These are phyloP conservation scores for Trachelus troglodyta DNA, from an alignment of 2,888 invertebrate species.

Conservation along the genomic window DNA sequence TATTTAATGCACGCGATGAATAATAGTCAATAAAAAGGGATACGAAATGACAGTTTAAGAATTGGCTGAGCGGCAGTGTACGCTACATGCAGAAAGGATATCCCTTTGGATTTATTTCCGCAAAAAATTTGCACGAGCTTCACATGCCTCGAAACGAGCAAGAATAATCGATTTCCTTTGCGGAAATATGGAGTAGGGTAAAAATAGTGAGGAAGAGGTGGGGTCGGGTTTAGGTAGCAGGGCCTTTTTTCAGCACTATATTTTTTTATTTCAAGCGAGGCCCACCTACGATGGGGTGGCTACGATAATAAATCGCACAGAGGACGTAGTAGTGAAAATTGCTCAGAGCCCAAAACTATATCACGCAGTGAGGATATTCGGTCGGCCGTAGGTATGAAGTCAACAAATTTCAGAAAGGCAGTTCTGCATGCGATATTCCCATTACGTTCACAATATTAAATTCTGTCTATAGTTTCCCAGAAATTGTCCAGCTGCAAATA, in stretches of 20 bases:
- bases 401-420: conserved; percentile 17
- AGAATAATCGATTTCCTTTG: not conserved
- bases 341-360: not conserved
- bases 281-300: not conserved
- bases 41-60: not conserved
- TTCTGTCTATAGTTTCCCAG: not conserved
- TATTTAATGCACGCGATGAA: not conserved
- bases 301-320: not conserved
- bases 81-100: not conserved
- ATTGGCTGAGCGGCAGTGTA: not conserved
- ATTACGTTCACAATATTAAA: conserved; percentile 10
- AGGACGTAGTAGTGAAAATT: not conserved
- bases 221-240: not conserved
- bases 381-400: not conserved
- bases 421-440: conserved; percentile 22
- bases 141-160: not conserved
- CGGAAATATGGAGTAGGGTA: not conserved
- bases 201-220: not conserved
- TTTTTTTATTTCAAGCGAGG: not conserved
- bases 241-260: not conserved
- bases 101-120: not conserved
- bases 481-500: not conserved
- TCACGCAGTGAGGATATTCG: not conserved
- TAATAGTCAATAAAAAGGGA: not conserved
- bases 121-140: not conserved